Evolutionary conservation across 2,888 invertebrate genomes (phyloP).

Genomic region (Acleris emargana): DNA sequence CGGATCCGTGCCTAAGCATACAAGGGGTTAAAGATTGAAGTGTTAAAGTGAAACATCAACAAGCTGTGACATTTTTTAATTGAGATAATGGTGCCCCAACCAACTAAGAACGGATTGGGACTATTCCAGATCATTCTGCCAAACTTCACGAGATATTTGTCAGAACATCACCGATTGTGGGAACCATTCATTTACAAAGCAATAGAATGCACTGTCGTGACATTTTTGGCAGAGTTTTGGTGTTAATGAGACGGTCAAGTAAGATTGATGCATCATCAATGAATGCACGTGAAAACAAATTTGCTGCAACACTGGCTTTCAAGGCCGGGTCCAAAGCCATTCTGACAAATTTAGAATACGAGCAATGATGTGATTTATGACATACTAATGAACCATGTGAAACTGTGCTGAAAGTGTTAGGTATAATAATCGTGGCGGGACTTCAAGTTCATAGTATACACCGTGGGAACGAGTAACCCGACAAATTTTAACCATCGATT

Average conservation of each 20-base stretch:
- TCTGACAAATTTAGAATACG: background rate
- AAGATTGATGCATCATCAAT: conserved; percentile 8
- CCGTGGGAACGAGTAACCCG: no score
- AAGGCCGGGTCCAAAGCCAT: background rate
- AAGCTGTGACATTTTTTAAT: background rate
- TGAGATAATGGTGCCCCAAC: background rate
- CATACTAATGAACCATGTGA: background rate
- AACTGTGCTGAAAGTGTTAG: no score
- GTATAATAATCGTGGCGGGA: no score
- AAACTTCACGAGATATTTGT: conserved; percentile 6
- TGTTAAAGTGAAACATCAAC: background rate
- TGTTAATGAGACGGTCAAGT: conserved; percentile 15
- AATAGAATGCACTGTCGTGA: conserved; percentile 6
- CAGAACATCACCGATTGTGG: background rate
- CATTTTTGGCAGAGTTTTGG: conserved; percentile 11
- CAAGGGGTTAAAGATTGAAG: no score
- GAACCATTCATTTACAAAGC: conserved; percentile 5
- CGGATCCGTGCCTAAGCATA: no score
- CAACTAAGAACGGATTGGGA: background rate
- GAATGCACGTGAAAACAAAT: conserved; percentile 6
- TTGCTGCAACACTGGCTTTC: background rate
- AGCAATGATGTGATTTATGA: background rate
- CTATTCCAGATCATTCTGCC: background rate
- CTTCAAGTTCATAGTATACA: background rate
- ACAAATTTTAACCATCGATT: no score